phyloP scores from a whole-genome alignment of 2,113 vertebrate species.

The Natator depressus region DNA sequence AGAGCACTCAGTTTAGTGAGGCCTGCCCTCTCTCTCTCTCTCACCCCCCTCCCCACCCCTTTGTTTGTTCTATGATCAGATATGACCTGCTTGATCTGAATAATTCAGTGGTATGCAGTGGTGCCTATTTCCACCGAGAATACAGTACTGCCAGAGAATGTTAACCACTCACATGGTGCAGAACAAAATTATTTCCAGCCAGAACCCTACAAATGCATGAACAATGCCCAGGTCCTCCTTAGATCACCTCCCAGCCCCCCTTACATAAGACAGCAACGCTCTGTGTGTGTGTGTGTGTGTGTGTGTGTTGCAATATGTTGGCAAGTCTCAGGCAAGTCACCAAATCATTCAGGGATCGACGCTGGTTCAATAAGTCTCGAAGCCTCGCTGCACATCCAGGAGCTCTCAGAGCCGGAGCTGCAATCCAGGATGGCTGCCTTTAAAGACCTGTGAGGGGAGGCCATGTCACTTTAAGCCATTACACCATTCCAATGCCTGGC shows the following conservation, averaged over 20 bases:
- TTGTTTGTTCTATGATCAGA: constrained; percentile 31
- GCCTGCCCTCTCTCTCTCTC: background rate
- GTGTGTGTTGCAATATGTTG: rapidly evolving
- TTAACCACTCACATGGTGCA: constrained; percentile 48
- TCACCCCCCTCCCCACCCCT: too few relatives aligned
- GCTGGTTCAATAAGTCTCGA: background rate
- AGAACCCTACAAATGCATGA: background rate
- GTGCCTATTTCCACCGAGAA: constrained; percentile 6
- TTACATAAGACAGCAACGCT: background rate
- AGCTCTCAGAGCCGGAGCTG: background rate
- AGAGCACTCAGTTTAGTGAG: constrained; percentile 21
- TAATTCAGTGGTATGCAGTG: constrained; percentile 64
- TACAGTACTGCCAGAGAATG: constrained; percentile 21
- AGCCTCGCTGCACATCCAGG: background rate
- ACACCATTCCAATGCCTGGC: background rate
- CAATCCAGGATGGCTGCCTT: rapidly evolving
- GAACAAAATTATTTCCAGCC: background rate
- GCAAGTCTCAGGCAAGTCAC: rapidly evolving
- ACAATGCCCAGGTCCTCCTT: rapidly evolving
- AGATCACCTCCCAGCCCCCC: rapidly evolving
- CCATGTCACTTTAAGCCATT: background rate
- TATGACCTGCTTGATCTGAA: constrained; percentile 57
- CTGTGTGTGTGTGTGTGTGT: background rate
- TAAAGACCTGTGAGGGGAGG: background rate
- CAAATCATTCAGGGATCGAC: rapidly evolving